phyloP scores from a whole-genome alignment of 2,113 vertebrate genomes.

The Etheostoma spectabile region DNA sequence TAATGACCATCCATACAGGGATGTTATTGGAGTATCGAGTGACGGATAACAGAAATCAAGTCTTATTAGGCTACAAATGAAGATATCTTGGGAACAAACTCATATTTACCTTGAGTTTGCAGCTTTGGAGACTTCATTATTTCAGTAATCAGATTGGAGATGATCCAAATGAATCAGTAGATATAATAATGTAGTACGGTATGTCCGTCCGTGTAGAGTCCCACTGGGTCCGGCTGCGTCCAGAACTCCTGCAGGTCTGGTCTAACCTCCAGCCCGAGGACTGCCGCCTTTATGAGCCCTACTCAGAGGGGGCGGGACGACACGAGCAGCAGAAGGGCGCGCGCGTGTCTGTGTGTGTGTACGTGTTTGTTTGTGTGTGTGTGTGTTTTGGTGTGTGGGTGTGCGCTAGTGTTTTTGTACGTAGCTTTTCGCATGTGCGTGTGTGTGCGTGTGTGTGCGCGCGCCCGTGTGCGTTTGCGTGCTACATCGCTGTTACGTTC shows the following conservation, averaged over 20 bases:
- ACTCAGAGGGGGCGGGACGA: slow-evolving; percentile 63
- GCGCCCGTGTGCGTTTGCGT: too few species aligned
- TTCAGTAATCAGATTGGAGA: slow-evolving; percentile 4
- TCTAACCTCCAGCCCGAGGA: background rate
- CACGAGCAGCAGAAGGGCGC: background rate
- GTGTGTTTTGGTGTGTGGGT: background rate
- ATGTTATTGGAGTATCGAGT: background rate
- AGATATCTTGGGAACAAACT: background rate
- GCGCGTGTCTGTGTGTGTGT: background rate
- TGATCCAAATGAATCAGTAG: slow-evolving; percentile 32
- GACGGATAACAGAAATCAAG: background rate
- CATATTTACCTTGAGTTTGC: slow-evolving; percentile 70
- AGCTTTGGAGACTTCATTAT: slow-evolving; percentile 84
- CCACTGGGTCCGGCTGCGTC: background rate
- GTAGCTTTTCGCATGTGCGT: background rate
- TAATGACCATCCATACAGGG: too few species aligned
- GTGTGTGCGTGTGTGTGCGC: background rate
- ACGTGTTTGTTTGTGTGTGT: background rate
- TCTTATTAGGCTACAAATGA: background rate
- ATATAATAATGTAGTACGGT: background rate
- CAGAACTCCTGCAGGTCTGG: background rate
- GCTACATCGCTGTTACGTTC: slow-evolving; percentile 31
- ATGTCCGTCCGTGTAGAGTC: slow-evolving; percentile 13
- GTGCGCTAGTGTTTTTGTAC: background rate
- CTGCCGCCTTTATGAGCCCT: slow-evolving; percentile 61